Base-by-base conservation (phyloP, 2,113 vertebrate genomes). In the Stigmatopora argus region DNA sequence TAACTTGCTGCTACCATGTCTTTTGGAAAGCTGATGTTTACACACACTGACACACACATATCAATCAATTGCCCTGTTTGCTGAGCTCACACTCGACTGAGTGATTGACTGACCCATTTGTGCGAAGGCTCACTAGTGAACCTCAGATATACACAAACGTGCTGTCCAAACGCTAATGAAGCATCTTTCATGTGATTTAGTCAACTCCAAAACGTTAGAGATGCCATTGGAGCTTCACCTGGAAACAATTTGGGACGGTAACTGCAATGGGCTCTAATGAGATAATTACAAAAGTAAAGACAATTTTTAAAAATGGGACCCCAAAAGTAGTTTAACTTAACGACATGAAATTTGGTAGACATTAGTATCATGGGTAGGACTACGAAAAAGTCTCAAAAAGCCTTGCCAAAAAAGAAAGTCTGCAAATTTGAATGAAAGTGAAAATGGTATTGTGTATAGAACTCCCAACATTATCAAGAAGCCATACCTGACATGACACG, bases 21-120 rank as follows among this genome's bases (percentile, higher is more conserved):
- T 41, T 7, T 41, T 7, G 6, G 9, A 41, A 41, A 10, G 38
- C 38, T 21, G 8, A n/a, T 31, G 26, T 31, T 31, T 31, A 31
- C 26, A 31, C 9, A 2, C 51, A 9, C 10, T 11, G 4, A 11
- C 4, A 2, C 6, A 19, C 5, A 2, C 51, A 6, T 14, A 55
- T 15, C 52, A 55, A 55, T 55, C 52, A 55, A 55, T 55, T 13
- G 23, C 13, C 52, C 23, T 55, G 52, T 55, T 55, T 55, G 52
- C 21, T 31, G 12, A 31, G 23, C 52, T 55, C 23, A 31, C 52
- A 55, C 52, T 55, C 26, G 21, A 55, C 52, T 26, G 23, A 55
- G 21, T 55, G 52, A 55, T 26, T 55, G 52, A 55, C 52, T 55
- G 52, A 55, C 52, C 52, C 23, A 55, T 26, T 55, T 55, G 45